Evolutionary conservation across 2,113 vertebrate species (phyloP).

Genomic region (Scomber japonicus): DNA sequence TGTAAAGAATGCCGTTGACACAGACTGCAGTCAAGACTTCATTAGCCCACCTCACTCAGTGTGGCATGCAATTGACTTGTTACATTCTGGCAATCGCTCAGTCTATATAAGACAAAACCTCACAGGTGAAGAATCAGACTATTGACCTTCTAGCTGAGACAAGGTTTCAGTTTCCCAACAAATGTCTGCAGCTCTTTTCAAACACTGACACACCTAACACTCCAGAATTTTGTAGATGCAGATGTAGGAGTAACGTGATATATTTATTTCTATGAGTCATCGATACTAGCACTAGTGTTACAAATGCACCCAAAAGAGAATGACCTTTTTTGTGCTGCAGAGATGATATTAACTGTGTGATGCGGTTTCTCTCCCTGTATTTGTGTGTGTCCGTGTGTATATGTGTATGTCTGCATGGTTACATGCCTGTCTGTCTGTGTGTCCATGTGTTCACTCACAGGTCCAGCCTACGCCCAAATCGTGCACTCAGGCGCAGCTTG

Average conservation of each 20-base stretch:
- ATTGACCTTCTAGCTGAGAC: constrained; percentile 29
- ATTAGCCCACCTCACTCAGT: not conserved
- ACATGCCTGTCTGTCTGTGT: constrained; percentile 40
- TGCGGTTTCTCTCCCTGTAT: constrained; percentile 58
- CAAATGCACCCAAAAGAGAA: constrained; percentile 41
- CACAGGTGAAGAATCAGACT: constrained; percentile 1
- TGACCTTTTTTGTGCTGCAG: constrained; percentile 48
- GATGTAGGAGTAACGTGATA: constrained; percentile 51
- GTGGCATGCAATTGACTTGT: not conserved
- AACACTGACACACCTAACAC: constrained; percentile 25
- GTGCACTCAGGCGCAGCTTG: constrained; percentile 96
- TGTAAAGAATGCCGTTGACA: not conserved
- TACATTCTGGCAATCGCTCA: not conserved
- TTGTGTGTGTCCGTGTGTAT: constrained; percentile 30
- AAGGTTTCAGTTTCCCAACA: constrained; percentile 35
- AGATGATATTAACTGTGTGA: constrained; percentile 55
- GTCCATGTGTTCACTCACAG: constrained; percentile 78
- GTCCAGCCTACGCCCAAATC: constrained; percentile 96
- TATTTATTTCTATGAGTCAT: constrained; percentile 57
- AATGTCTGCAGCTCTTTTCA: constrained; percentile 10
- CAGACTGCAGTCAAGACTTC: not conserved
- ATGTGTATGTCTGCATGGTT: constrained; percentile 26
- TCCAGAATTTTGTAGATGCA: constrained; percentile 36
- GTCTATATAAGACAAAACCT: not conserved
- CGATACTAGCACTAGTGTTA: constrained; percentile 34